Base-by-base conservation (phyloP, 2,888 invertebrate genomes). In the Lepas anatifera region DNA sequence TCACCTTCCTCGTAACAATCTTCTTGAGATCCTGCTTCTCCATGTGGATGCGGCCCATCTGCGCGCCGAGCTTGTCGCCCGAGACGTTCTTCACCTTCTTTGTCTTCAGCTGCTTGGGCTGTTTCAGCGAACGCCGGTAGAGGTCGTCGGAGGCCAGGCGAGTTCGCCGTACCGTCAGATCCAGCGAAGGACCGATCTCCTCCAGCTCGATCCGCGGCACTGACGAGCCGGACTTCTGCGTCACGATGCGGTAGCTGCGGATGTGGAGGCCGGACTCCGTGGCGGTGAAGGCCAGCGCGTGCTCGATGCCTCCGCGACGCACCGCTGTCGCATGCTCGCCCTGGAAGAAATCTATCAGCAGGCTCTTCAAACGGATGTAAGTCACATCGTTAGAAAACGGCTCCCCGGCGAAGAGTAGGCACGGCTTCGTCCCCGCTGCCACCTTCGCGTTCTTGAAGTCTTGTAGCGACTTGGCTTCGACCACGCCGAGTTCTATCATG, bases 401-500 rank as follows among this genome's bases (percentile, higher is more conserved):
- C 67, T 95, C 90, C 0, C 99, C 98, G 79, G 92, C 89, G 77
- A 99, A 96, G 29, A 96, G 79, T 7, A 99, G 80, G 73, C 82
- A 81, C 8, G 85, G 84, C 75, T 85, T 85, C 4, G 71, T 73
- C 8, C 94, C 96, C 7, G 87, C 81, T 0, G 88, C 81, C 37
- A 91, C 86, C 79, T 91, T 94, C 69, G 89, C 86, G 70, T 86
- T 86, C 73, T 87, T 86, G 77, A 95, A 94, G 64, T 91, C 90
- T 27, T 85, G 81, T 79, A 97, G 84, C 0, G 89, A 84, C 78
- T 87, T 87, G 78, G 87, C 96, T 70, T 87, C 85, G 69, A 92
- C 91, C 32, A 98, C 86, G 18, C 95, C 93, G 70, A 99, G 85
- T 81, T 99, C 99, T 71, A 94, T 86, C 95, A 99, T 96, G 78